phyloP scores from a whole-genome alignment of 1,140 invertebrate genomes.

The Lepidurus arcticus region DNA sequence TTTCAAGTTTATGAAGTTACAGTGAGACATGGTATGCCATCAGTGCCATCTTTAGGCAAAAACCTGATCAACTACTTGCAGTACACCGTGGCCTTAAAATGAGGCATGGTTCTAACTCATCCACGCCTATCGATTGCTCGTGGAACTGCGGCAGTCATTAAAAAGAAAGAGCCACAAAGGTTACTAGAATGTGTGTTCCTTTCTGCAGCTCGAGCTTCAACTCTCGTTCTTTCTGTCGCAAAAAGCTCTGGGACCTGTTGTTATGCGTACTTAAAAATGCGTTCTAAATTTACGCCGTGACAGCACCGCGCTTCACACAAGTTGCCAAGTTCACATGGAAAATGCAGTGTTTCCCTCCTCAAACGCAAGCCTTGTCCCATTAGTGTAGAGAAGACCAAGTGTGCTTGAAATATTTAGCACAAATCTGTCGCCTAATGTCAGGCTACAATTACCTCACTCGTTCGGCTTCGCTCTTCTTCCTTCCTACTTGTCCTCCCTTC shows the following conservation, averaged over 20 bases:
- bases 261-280: background rate
- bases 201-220: background rate
- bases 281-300: constrained; percentile 7
- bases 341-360: background rate
- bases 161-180: background rate
- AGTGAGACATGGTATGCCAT: no score
- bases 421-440: background rate
- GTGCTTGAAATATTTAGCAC: constrained; percentile 13
- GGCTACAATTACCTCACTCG: background rate
- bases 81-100: background rate
- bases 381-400: background rate
- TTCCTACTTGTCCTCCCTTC: background rate
- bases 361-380: constrained; percentile 6
- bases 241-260: background rate
- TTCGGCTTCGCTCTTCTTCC: background rate
- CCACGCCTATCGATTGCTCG: constrained; percentile 1
- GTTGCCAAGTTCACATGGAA: background rate
- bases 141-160: background rate
- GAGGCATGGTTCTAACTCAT: background rate
- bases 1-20: no score
- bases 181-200: background rate
- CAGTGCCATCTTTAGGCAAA: no score
- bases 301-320: background rate
- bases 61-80: background rate
- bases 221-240: background rate